phyloP scores from a whole-genome alignment of 2,113 vertebrate genomes.

The Aldabrachelys gigantea region DNA sequence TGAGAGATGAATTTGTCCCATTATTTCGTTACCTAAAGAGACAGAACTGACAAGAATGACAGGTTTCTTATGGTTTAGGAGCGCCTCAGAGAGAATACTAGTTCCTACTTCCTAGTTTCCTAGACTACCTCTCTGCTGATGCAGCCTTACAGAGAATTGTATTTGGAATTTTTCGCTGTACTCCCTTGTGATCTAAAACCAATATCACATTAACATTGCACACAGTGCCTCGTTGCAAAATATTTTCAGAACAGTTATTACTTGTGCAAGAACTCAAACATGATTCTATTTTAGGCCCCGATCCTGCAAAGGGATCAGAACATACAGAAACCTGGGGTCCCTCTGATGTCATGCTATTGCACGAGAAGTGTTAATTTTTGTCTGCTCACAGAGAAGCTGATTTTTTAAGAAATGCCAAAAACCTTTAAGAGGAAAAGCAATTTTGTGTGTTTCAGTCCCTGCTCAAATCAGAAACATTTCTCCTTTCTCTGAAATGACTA shows the following conservation, averaged over 20 bases:
- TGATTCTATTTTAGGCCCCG: background rate
- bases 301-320: background rate
- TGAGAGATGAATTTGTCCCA: fast-evolving
- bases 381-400: background rate
- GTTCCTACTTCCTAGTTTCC: background rate
- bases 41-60: background rate
- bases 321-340: background rate
- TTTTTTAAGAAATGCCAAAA: background rate
- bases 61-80: background rate
- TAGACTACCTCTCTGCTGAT: background rate
- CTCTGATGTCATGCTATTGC: background rate
- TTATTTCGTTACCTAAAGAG: background rate
- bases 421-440: background rate
- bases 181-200: background rate
- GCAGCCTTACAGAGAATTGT: background rate
- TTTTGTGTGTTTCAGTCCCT: background rate
- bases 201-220: fast-evolving
- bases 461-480: background rate
- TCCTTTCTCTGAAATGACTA: background rate
- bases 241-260: background rate
- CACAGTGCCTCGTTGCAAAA: fast-evolving
- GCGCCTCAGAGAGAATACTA: background rate
- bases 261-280: background rate
- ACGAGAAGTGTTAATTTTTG: fast-evolving
- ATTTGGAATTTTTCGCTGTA: background rate